Conservation (phyloP, 1,140 invertebrate species). For the Pseudobourletiella spinata region DNA sequence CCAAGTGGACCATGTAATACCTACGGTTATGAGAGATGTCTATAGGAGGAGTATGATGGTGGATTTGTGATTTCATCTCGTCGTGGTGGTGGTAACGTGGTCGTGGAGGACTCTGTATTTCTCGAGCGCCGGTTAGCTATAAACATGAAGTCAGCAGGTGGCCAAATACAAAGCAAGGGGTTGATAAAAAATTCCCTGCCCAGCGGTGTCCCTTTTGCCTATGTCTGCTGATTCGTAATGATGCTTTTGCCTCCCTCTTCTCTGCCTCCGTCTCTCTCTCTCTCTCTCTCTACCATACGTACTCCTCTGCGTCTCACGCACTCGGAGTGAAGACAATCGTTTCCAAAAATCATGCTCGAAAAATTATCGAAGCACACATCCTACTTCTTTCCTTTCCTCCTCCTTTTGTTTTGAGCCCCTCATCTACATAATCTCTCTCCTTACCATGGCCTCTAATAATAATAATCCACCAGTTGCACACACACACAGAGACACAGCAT, state of each 20-base stretch:
- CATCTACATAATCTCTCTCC: conserved; percentile 8
- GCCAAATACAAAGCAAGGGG: conserved; percentile 29
- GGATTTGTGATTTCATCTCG: neutral
- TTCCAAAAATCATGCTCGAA: conserved; percentile 14
- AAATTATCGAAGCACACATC: conserved; percentile 12
- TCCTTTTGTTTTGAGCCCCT: neutral
- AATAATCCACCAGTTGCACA: no score
- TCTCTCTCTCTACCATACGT: neutral
- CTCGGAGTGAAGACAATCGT: conserved; percentile 5
- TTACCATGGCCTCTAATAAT: no score
- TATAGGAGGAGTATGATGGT: neutral
- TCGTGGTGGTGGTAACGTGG: no score
- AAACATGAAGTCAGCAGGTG: conserved; percentile 29
- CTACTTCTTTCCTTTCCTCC: neutral
- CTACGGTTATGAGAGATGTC: no score
- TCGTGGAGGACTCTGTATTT: neutral
- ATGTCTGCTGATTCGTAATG: conserved; percentile 35
- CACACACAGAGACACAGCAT: no score
- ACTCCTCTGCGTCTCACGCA: neutral
- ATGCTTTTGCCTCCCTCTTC: conserved; percentile 26
- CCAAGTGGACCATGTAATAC: no score
- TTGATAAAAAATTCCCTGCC: conserved; percentile 27
- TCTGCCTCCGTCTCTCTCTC: neutral
- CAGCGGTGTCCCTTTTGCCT: conserved; percentile 33
- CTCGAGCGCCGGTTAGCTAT: conserved; percentile 18